Conservation (phyloP, 2,113 vertebrate species). For the Poicephalus meyeri region DNA sequence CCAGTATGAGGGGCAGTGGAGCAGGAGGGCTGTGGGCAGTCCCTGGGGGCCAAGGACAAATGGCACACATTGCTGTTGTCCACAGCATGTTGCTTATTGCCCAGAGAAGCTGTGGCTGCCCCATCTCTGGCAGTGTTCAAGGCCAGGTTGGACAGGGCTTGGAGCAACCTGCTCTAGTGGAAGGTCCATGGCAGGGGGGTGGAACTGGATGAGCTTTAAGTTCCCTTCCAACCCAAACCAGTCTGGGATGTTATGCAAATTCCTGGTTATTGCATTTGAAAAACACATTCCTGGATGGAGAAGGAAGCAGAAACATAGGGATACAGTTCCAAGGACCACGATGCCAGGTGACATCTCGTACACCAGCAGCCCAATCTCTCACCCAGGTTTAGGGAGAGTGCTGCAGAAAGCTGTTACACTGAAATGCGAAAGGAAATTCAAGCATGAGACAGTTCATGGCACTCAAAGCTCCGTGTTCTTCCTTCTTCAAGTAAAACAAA, state of each 20-base stretch:
- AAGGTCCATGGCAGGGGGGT: not conserved
- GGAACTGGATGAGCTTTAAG: not conserved
- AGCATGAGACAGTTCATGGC: not conserved
- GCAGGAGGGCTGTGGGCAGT: not conserved
- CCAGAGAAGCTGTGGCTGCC: not conserved
- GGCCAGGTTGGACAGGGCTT: not conserved
- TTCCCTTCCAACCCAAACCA: not conserved
- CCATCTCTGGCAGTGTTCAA: not conserved
- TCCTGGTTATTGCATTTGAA: not conserved
- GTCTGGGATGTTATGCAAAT: not conserved
- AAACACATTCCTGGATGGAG: not conserved
- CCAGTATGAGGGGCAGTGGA: not conserved
- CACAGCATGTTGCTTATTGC: not conserved
- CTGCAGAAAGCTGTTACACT: not conserved
- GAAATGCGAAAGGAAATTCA: not conserved
- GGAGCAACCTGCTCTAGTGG: not conserved
- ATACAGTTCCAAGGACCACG: not conserved
- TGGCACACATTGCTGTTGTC: not conserved
- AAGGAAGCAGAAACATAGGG: not conserved
- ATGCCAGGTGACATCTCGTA: not conserved
- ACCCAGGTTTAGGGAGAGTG: rapidly evolving
- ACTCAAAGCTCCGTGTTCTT: not conserved
- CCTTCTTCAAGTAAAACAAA: not conserved
- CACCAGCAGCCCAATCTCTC: not conserved
- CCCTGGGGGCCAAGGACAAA: not conserved